These are phyloP conservation scores for Apodemia mormo DNA, from an alignment of 2,888 invertebrate species.

Conservation along the genomic window DNA sequence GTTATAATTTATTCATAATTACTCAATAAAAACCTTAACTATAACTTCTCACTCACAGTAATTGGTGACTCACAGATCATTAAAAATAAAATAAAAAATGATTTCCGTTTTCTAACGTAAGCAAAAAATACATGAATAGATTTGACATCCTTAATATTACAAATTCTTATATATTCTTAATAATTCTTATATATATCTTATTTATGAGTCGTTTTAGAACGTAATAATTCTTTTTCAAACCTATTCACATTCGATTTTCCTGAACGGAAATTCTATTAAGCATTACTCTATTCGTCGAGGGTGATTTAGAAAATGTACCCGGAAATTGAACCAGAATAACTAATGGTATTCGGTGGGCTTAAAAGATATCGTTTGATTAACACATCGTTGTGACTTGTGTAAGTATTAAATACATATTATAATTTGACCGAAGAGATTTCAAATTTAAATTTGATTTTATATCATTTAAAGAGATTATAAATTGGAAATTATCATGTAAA, in stretches of 20 bases:
- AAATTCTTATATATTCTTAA: too few relatives aligned
- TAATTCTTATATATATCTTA: too few relatives aligned
- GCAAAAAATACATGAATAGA: too few relatives aligned
- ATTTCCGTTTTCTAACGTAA: background rate
- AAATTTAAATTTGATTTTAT: background rate
- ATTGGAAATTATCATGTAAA: too few relatives aligned
- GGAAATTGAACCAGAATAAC: background rate
- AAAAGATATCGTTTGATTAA: background rate
- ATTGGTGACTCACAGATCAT: background rate
- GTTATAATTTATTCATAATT: background rate
- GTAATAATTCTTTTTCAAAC: too few relatives aligned
- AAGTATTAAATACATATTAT: background rate
- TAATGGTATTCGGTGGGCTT: background rate
- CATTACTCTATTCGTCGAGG: too few relatives aligned
- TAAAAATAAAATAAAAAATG: background rate
- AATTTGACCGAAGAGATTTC: background rate
- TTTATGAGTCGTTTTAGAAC: too few relatives aligned
- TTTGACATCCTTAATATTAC: too few relatives aligned
- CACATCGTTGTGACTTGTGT: background rate
- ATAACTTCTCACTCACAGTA: background rate
- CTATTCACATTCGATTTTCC: too few relatives aligned
- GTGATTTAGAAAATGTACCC: too few relatives aligned
- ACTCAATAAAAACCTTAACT: background rate
- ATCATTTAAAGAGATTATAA: too few relatives aligned
- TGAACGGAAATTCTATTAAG: too few relatives aligned